These are phyloP conservation scores for Aleiodes alternator DNA, from an alignment of 2,888 invertebrate genomes.

Conservation along the genomic window DNA sequence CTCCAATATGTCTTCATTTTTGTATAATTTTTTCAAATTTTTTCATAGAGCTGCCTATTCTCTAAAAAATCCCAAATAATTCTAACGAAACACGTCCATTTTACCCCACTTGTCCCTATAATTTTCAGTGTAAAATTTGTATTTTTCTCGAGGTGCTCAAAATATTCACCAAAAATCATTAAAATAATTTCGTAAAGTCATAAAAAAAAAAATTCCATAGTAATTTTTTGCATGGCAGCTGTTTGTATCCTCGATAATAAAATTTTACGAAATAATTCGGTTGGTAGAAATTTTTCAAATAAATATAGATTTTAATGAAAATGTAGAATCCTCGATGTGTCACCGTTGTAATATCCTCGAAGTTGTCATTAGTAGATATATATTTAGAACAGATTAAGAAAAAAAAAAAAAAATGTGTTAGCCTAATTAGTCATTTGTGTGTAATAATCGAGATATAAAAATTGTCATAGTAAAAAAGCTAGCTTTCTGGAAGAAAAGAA, in stretches of 20 bases:
- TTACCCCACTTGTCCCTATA: no score
- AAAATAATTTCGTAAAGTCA: not conserved
- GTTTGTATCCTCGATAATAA: constrained; percentile 19
- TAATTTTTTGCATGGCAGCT: constrained; percentile 29
- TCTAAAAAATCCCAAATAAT: no score
- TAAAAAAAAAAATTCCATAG: constrained; percentile 3
- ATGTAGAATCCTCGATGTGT: constrained; percentile 48
- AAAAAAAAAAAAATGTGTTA: constrained; percentile 40
- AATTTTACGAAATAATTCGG: not conserved
- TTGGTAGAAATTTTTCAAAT: constrained; percentile 24
- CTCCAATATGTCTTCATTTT: no score
- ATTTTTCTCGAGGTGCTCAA: not conserved
- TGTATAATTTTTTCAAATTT: no score
- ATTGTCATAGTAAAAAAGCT: constrained; percentile 41
- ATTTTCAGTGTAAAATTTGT: not conserved
- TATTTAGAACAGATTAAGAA: constrained; percentile 42
- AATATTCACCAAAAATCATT: not conserved
- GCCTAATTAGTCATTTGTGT: constrained; percentile 55
- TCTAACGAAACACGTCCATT: no score
- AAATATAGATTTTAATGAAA: constrained; percentile 25
- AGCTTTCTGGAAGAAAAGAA: constrained; percentile 39
- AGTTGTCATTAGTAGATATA: constrained; percentile 50
- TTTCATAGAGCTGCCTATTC: no score
- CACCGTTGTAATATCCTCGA: constrained; percentile 50
- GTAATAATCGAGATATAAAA: constrained; percentile 44